A percentile compares a stretch with the other conserved stretches of the same genome.
phyloP scores from a whole-genome alignment of 2,888 invertebrate genomes.

The Volucella zonaria region DNA sequence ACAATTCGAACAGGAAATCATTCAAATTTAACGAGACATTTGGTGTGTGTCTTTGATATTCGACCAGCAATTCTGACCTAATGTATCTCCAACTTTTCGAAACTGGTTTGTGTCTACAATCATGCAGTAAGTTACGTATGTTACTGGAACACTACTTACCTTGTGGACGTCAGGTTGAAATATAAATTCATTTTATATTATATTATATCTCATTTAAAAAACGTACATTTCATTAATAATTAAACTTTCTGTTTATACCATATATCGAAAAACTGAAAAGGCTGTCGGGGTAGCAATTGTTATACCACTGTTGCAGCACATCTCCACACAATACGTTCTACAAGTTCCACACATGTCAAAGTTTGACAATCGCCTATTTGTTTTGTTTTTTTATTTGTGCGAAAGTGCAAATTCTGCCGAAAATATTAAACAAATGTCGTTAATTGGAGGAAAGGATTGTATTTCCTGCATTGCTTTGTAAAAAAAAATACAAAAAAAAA shows the following conservation, averaged over 20 bases:
- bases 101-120: background rate
- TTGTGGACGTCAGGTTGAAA: too few species aligned
- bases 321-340: slow-evolving; percentile 30
- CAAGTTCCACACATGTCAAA: background rate
- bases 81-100: background rate
- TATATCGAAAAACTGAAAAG: too few species aligned
- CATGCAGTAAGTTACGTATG: background rate
- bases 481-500: background rate
- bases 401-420: background rate
- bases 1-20: too few species aligned
- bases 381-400: background rate
- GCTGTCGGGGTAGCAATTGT: too few species aligned
- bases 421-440: background rate
- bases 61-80: background rate
- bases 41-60: background rate
- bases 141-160: too few species aligned
- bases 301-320: background rate
- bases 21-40: too few species aligned
- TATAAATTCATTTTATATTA: too few species aligned
- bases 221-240: too few species aligned
- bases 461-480: too few species aligned
- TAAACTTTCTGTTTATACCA: too few species aligned
- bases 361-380: slow-evolving; percentile 4
- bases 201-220: too few species aligned
- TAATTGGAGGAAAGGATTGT: background rate